Evolutionary conservation across 2,797 vertebrate species (phyloP).

Genomic region (Pteropus rufus): DNA sequence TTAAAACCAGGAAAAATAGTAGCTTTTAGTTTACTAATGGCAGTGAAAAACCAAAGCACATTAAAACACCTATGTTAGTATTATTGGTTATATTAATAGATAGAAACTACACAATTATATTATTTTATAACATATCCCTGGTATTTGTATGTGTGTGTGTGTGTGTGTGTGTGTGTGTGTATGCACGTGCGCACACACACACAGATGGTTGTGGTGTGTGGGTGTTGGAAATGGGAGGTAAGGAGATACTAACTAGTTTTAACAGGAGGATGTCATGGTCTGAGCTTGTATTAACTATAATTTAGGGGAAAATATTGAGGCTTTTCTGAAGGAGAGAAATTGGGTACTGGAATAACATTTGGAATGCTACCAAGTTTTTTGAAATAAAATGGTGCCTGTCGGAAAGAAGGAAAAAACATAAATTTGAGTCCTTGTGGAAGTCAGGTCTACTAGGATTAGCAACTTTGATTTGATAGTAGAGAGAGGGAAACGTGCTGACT

Average conservation of each 20-base stretch:
- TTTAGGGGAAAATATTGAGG: neutral
- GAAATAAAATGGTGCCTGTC: neutral
- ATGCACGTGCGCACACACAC: fast-evolving
- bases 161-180: fast-evolving
- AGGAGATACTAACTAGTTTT: neutral
- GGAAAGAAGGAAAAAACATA: neutral
- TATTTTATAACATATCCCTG: neutral
- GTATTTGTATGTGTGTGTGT: neutral
- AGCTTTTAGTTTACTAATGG: neutral
- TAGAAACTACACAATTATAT: neutral
- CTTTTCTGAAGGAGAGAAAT: neutral
- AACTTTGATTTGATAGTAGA: neutral
- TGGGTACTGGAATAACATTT: neutral
- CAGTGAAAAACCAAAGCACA: neutral
- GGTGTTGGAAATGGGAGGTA: neutral
- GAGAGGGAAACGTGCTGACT: neutral
- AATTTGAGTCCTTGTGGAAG: neutral
- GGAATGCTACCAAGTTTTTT: neutral
- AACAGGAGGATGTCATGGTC: neutral
- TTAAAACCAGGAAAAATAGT: neutral
- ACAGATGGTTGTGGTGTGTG: neutral
- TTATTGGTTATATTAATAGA: neutral
- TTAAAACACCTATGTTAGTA: neutral
- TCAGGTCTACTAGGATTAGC: neutral
- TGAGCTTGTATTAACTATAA: neutral